Percentiles rank a stretch among this genome's conserved stretches.
These are phyloP conservation scores for Amphibalanus amphitrite DNA, from an alignment of 1,140 invertebrate species.

Conservation along the genomic window DNA sequence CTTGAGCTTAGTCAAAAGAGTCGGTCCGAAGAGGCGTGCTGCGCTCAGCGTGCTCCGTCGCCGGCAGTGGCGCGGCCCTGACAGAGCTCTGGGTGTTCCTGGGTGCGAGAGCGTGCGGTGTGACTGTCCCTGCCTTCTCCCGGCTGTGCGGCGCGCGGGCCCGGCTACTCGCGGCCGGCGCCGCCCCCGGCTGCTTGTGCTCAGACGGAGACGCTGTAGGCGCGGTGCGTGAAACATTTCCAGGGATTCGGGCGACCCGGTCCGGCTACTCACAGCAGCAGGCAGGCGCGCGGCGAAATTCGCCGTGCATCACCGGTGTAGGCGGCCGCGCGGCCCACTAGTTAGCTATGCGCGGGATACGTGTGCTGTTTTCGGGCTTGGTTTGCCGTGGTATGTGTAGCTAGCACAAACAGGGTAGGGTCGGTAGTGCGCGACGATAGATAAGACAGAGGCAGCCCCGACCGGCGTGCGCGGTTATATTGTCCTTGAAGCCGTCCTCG, in stretches of 20 bases:
- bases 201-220: neutral
- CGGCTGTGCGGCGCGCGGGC: neutral
- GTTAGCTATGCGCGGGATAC: too few relatives aligned
- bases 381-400: neutral
- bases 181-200: neutral
- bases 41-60: too few relatives aligned
- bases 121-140: neutral
- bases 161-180: too few relatives aligned
- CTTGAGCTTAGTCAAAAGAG: neutral
- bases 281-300: too few relatives aligned
- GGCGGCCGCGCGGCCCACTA: too few relatives aligned
- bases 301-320: neutral
- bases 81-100: neutral
- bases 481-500: neutral
- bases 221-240: neutral
- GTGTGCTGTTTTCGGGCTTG: neutral
- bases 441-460: too few relatives aligned
- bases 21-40: too few relatives aligned
- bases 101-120: neutral
- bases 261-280: neutral
- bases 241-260: neutral
- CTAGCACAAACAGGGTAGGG: neutral
- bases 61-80: too few relatives aligned
- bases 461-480: too few relatives aligned
- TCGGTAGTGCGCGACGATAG: neutral